Conservation (phyloP, 2,797 vertebrate species). For the Delichon dasypus region DNA sequence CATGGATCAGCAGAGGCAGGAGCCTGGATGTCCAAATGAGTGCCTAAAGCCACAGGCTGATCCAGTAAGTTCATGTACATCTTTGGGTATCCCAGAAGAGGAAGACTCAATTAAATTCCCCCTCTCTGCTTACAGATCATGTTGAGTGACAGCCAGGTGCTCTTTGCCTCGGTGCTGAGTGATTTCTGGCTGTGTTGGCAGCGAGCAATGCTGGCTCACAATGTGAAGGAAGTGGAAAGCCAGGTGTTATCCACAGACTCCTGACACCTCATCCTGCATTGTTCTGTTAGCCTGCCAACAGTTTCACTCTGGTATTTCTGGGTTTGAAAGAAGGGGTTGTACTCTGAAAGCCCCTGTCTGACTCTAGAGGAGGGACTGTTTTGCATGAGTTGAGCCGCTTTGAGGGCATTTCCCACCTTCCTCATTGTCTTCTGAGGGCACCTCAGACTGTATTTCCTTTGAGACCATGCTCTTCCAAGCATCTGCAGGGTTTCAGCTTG, state of each 20-base stretch:
- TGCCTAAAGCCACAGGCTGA: neutral
- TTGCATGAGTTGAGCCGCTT: neutral
- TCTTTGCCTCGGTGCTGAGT: neutral
- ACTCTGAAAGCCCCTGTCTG: neutral
- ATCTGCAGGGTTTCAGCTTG: neutral
- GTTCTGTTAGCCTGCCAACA: slow-evolving; percentile 6
- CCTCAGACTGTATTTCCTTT: neutral
- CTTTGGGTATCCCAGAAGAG: neutral
- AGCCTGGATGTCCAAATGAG: neutral
- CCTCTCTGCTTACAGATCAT: neutral
- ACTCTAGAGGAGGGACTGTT: neutral
- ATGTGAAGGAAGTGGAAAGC: slow-evolving; percentile 35
- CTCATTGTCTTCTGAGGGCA: neutral
- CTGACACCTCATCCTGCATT: slow-evolving; percentile 8
- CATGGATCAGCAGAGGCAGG: rapidly evolving
- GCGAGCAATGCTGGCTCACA: rapidly evolving
- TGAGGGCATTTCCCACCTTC: neutral
- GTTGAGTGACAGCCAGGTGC: slow-evolving; percentile 28
- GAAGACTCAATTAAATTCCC: neutral
- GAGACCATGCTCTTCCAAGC: neutral
- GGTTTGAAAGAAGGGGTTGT: slow-evolving; percentile 12
- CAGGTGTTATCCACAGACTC: slow-evolving; percentile 48
- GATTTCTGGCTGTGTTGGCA: slow-evolving; percentile 16
- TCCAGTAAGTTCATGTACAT: neutral
- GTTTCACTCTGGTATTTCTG: slow-evolving; percentile 17